These are phyloP conservation scores for Mesembrinibis cayennensis DNA, from an alignment of 2,113 vertebrate species.

Conservation along the genomic window DNA sequence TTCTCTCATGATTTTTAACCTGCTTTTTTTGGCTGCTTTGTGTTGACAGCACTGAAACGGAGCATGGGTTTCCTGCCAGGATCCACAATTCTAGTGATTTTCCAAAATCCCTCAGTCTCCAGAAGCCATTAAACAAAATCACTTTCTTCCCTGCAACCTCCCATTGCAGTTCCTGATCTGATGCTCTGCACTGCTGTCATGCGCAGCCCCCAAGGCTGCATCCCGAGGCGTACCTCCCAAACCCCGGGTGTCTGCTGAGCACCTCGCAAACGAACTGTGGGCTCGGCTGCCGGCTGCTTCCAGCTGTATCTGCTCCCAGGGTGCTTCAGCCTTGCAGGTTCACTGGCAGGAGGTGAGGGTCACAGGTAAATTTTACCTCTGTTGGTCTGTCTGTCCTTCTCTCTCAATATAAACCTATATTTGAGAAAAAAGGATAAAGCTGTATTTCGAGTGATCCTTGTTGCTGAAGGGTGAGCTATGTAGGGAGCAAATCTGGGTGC, in stretches of 20 bases:
- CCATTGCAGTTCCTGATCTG: not conserved
- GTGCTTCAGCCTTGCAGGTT: not conserved
- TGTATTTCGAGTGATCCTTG: not conserved
- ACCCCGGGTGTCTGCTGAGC: not conserved
- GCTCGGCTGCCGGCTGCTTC: not conserved
- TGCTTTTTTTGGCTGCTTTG: not conserved
- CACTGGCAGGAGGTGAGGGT: not conserved
- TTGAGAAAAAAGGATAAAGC: not conserved
- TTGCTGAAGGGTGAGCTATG: not conserved
- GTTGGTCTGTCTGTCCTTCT: not conserved
- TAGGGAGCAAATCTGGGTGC: not conserved
- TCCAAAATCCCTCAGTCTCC: not conserved
- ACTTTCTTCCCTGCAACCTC: not conserved
- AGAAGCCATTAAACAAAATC: constrained; percentile 27
- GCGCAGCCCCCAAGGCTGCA: not conserved
- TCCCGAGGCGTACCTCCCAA: not conserved
- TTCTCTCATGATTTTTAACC: not conserved
- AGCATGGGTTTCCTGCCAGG: not conserved
- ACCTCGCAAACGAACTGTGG: rapidly evolving
- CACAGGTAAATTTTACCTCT: not conserved
- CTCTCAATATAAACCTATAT: not conserved
- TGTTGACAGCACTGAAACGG: not conserved
- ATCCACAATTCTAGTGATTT: constrained; percentile 15
- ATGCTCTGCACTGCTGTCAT: not conserved
- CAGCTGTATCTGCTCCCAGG: rapidly evolving